These are phyloP conservation scores for Megaceryle maxima DNA, from an alignment of 2,113 vertebrate genomes.

Conservation along the genomic window DNA sequence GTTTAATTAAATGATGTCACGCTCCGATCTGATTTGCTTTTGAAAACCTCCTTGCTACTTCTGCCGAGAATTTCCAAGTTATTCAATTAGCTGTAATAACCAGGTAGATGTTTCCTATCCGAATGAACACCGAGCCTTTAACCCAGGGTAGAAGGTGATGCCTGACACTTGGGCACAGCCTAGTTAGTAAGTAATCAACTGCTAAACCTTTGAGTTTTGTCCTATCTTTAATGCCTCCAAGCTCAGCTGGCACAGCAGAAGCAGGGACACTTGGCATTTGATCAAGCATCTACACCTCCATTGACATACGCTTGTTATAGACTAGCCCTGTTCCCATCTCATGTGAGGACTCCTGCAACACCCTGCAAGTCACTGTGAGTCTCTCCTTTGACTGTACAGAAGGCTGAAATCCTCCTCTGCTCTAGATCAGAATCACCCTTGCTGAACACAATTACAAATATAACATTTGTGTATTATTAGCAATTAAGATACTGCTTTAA, in stretches of 20 bases:
- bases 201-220: not conserved
- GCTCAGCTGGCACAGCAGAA: not conserved
- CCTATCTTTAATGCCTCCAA: not conserved
- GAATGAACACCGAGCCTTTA: not conserved
- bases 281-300: not conserved
- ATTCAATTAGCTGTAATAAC: not conserved
- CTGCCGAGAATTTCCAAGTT: not conserved
- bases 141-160: not conserved
- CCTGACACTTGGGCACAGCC: not conserved
- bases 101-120: not conserved
- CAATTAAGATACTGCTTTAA: not conserved
- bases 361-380: not conserved
- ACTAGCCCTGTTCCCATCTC: not conserved
- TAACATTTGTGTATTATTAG: not conserved
- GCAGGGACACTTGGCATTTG: not conserved
- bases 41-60: not conserved
- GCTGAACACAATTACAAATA: not conserved
- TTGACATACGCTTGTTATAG: not conserved
- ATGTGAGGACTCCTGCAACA: not conserved
- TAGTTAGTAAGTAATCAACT: not conserved
- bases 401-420: not conserved
- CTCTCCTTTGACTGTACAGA: not conserved
- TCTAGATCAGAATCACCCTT: not conserved
- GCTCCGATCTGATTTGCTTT: not conserved
- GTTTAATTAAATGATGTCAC: not conserved